Evolutionary conservation across 2,113 vertebrate genomes (phyloP), one percentile per base, ranked within the genome.

Genomic region (Trachemys scripta): DNA sequence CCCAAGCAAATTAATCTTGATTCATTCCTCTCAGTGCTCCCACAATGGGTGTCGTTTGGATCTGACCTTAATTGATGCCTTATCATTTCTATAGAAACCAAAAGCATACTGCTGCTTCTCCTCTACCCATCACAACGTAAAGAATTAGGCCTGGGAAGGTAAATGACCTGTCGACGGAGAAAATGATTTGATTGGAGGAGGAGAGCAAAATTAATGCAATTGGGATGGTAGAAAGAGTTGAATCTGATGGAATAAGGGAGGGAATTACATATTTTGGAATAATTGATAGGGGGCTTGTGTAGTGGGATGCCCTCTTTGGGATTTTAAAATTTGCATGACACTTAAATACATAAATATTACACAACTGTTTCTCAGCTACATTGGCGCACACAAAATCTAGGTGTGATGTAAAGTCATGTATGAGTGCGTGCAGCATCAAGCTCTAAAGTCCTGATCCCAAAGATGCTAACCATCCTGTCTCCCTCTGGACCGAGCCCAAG

Each of bases 391-490:
- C 14, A 20, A 4, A n/a, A n/a, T 69, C 65, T 20, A 10, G 65
- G 65, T 38, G 65, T 65, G 27, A 79, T 25, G 27, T 49, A 8
- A 56, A 5, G 8, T 81, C 50, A 12, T 0, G 11, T 9, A 50
- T 65, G 27, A 81, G 4, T 17, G 38, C 51, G 50, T 84, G 10
- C 56, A 13, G 12, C 3, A 4, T 49, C 54, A 81, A 12, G 1
- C 4, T 94, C 5, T 65, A 82, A 69, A 82, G 27, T 4, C 22
- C 3, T 87, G 2, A 1, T 87, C 31, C 10, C 29, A 17, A 82
- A 11, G 45, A 54, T 69, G n/a, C 4, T 27, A 2, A 2, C 0
- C 51, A 47, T 13, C 2, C 3, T 75, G 3, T 17, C 10, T 82
- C 59, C 78, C 49, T 7, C 42, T 82, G 87, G 69, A 1, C 42